These are phyloP conservation scores for Nemotelus pantherinus DNA, from an alignment of 2,888 invertebrate species.

Conservation along the genomic window DNA sequence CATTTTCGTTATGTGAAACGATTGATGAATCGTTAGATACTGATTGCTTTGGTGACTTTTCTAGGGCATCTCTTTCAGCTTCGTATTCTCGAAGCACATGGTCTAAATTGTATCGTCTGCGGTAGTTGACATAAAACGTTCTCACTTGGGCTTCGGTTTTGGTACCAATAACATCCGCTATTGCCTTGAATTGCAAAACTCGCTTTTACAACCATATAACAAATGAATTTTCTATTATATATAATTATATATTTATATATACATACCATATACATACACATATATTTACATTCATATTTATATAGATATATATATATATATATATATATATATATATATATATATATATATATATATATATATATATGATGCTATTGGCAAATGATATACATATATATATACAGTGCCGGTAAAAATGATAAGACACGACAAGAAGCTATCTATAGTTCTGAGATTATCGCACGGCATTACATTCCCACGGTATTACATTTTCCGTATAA, in stretches of 20 bases:
- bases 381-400: too few species aligned
- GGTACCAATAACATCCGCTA: slow-evolving; percentile 93
- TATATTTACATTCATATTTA: too few species aligned
- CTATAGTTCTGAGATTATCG: too few species aligned
- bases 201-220: neutral
- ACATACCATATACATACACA: too few species aligned
- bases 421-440: too few species aligned
- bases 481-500: too few species aligned
- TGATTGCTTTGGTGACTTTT: slow-evolving; percentile 63
- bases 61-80: slow-evolving; percentile 71
- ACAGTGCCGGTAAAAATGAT: too few species aligned
- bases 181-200: slow-evolving; percentile 80
- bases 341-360: too few species aligned
- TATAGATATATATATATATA: too few species aligned
- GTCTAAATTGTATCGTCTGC: slow-evolving; percentile 89
- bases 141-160: slow-evolving; percentile 94
- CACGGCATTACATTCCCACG: too few species aligned
- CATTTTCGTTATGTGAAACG: slow-evolving; percentile 53
- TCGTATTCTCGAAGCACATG: slow-evolving; percentile 86
- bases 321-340: too few species aligned
- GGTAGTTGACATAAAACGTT: slow-evolving; percentile 90
- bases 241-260: slow-evolving; percentile 54
- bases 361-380: too few species aligned
- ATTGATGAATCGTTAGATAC: slow-evolving; percentile 62
- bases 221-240: slow-evolving; percentile 61